Evolutionary conservation across 2,797 vertebrate species (phyloP), one percentile per base, ranked within the genome.

Genomic region (Chelon auratus): DNA sequence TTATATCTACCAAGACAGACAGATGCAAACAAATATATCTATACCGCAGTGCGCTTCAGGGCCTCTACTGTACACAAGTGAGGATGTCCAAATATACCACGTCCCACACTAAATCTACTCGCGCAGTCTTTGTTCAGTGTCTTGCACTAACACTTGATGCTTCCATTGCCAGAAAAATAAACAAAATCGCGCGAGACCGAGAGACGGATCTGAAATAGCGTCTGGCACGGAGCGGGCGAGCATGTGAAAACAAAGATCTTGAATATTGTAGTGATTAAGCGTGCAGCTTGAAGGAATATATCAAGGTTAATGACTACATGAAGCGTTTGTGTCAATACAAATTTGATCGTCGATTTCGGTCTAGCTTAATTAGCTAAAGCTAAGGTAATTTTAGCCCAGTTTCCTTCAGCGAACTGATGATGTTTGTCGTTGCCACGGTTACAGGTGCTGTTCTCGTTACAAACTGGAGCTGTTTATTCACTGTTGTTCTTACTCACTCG

Each of bases 81-180:
- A 53, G 40, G 51, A 80, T 65, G 84, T 90, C 71, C 75, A 89
- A 85, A 87, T 87, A 88, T 84, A 82, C 80, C 63, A 50, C 56
- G 68, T 62, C 70, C 76, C 64, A 73, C 70, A 74, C 81, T 68
- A 73, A 78, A 81, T 80, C 80, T 79, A 74, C 80, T 85, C 72
- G 68, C 51, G 48, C 70, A 26, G 72, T 65, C 80, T 86, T 85
- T 83, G 84, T 80, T 85, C 80, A 62, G 63, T 55, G 82, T 77
- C 66, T 75, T 68, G 70, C 72, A 73, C 84, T 81, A 87, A 87
- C 82, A 87, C 75, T 82, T 8, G 54, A 73, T 74, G 79, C 78
- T 78, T 69, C 62, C 26, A 48, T 59, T 78, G 80, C 82, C 80
- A 82, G 77, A 85, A 87, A 86, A 91, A 90, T 90, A 88, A 90